Conservation (phyloP, 2,797 vertebrate genomes). For the Xiphorhynchus erythropygius region DNA sequence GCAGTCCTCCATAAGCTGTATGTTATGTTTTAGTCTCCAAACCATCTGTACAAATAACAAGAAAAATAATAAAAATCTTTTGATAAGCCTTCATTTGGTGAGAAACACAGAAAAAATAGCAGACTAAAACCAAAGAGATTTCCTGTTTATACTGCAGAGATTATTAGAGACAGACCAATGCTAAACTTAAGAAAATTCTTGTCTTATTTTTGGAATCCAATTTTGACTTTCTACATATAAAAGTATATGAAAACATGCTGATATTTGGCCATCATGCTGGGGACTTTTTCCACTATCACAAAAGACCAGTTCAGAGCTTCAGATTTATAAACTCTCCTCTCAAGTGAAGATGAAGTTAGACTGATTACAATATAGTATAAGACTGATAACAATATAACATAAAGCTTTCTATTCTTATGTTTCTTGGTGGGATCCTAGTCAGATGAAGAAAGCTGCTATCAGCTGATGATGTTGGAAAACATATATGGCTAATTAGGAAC, state of each 20-base stretch:
- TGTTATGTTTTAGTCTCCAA: neutral
- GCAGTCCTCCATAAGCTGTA: neutral
- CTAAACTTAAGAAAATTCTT: conserved; percentile 1
- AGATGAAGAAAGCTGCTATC: neutral
- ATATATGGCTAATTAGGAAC: neutral
- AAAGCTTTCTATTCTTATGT: neutral
- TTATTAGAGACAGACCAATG: neutral
- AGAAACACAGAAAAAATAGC: conserved; percentile 1
- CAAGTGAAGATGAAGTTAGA: neutral
- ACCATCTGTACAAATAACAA: conserved; percentile 4
- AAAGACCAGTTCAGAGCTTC: neutral
- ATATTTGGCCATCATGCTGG: neutral
- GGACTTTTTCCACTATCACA: neutral
- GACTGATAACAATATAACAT: neutral
- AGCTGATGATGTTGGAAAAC: neutral
- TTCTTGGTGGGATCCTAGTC: neutral
- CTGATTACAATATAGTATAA: neutral
- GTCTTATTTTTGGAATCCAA: neutral
- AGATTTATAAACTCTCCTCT: neutral
- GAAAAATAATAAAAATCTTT: neutral
- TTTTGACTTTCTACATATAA: neutral
- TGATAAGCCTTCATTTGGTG: neutral
- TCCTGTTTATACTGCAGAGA: conserved; percentile 10
- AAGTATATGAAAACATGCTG: neutral
- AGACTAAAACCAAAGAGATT: neutral